These are phyloP conservation scores for Helicoverpa assulta DNA, from an alignment of 2,888 invertebrate genomes.

Conservation along the genomic window DNA sequence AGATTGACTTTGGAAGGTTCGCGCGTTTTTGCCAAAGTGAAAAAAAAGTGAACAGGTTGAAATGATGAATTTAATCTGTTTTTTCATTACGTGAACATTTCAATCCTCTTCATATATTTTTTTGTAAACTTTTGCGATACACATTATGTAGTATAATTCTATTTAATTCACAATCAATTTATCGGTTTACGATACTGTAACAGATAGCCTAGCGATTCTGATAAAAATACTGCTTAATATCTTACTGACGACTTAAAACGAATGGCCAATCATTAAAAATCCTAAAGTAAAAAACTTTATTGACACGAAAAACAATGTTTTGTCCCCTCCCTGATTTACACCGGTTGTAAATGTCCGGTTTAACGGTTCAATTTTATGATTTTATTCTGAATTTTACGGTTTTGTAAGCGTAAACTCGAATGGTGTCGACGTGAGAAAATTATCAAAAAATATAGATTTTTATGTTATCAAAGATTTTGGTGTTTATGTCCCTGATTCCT, in stretches of 20 bases:
- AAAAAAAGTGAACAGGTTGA: background rate
- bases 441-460: conserved; percentile 36
- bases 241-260: background rate
- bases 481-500: background rate
- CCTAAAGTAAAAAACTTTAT: conserved; percentile 52
- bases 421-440: conserved; percentile 56
- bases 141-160: no score
- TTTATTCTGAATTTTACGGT: conserved; percentile 61
- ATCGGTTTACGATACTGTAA: no score
- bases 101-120: background rate
- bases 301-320: conserved; percentile 58
- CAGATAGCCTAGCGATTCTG: no score
- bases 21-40: conserved; percentile 16
- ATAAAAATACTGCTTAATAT: no score
- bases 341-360: conserved; percentile 54
- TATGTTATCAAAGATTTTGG: background rate
- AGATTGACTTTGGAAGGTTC: conserved; percentile 60
- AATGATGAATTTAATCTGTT: background rate
- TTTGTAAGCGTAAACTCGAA: conserved; percentile 41
- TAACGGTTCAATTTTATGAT: conserved; percentile 62
- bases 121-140: no score
- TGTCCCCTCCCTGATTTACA: conserved; percentile 61
- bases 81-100: background rate
- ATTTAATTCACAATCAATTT: no score
- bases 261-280: conserved; percentile 19